Conservation (phyloP, 2,888 invertebrate species). For the Tenthredo mesomela region DNA sequence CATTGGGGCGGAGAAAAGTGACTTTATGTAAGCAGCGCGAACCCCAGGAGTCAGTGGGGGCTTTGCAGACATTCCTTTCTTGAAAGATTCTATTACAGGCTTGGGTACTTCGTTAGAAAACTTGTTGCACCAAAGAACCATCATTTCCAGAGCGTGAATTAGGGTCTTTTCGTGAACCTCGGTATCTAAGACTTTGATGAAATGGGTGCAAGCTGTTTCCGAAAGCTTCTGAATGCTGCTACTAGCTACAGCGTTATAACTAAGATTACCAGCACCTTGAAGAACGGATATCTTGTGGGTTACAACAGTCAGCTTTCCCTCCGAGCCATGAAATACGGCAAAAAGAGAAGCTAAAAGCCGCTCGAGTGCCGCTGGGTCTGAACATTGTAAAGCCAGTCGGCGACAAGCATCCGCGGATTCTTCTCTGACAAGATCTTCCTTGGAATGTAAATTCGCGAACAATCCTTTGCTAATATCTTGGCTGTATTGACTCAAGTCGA, state of each 20-base stretch:
- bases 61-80: conserved; percentile 88
- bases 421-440: conserved; percentile 87
- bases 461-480: conserved; percentile 90
- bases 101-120: conserved; percentile 84
- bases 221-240: conserved; percentile 81
- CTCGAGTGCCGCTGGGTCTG: conserved; percentile 83
- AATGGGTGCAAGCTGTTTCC: conserved; percentile 83
- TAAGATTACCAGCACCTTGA: conserved; percentile 88
- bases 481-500: conserved; percentile 89
- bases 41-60: conserved; percentile 88
- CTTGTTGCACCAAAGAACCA: conserved; percentile 88
- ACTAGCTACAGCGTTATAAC: conserved; percentile 84
- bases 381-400: conserved; percentile 86
- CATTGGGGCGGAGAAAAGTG: conserved; percentile 79
- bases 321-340: conserved; percentile 91
- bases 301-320: conserved; percentile 93
- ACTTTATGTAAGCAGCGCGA: conserved; percentile 88
- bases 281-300: conserved; percentile 94
- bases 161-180: conserved; percentile 97
- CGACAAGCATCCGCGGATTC: conserved; percentile 88
- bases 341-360: conserved; percentile 86
- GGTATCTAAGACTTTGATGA: conserved; percentile 88
- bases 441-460: conserved; percentile 92
- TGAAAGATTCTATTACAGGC: conserved; percentile 83
- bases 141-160: conserved; percentile 89